A percentile compares a stretch with the other conserved stretches of the same genome.
These are phyloP conservation scores for Lophochroa leadbeateri DNA, from an alignment of 2,113 vertebrate genomes.

Conservation along the genomic window DNA sequence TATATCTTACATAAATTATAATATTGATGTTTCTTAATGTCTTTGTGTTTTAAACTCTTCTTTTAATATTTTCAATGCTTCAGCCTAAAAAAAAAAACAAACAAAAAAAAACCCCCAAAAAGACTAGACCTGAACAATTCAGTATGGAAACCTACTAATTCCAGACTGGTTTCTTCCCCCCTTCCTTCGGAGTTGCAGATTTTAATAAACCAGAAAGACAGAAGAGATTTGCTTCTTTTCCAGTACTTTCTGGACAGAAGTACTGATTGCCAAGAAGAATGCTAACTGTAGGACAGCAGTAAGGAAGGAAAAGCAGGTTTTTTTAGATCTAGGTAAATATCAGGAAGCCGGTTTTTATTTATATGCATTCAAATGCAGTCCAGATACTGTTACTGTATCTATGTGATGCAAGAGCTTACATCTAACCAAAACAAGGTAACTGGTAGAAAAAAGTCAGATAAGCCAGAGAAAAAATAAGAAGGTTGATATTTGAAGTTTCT, in stretches of 20 bases:
- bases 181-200: background rate
- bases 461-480: background rate
- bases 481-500: background rate
- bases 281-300: background rate
- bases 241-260: background rate
- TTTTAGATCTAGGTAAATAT: background rate
- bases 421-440: background rate
- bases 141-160: background rate
- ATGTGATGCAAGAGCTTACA: background rate
- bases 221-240: background rate
- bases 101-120: background rate
- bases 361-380: background rate
- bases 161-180: too few species aligned
- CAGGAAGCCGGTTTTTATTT: background rate
- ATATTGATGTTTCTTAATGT: background rate
- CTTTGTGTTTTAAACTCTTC: background rate
- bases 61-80: background rate
- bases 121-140: background rate
- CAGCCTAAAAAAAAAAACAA: background rate
- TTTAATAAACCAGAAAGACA: background rate
- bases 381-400: background rate
- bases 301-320: background rate
- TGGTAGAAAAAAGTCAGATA: background rate
- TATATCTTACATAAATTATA: background rate
- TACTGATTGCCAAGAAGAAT: background rate